Evolutionary conservation across 2,113 vertebrate genomes (phyloP), one percentile per base, ranked within the genome.

Genomic region (Fulica atra): DNA sequence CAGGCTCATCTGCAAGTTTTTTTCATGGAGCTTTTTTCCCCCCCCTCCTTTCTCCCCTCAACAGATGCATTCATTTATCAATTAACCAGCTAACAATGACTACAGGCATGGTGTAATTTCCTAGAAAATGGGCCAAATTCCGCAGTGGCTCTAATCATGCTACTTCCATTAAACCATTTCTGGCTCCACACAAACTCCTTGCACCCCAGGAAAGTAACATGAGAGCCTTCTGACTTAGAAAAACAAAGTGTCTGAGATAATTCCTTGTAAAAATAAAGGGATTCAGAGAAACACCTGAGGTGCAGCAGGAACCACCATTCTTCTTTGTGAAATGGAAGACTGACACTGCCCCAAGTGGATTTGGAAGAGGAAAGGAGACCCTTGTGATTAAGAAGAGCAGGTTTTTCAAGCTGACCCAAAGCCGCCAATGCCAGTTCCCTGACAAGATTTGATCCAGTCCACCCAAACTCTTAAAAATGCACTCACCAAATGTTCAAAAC

Each of bases 81-180:
- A 66, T 92, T 88, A 95, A 73, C 28, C 2, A 14, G 64, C 7
- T 72, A 65, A 46, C 81, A 59, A 54, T 21, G 60, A 83, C n/a
- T 2, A 2, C 71, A 89, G 81, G 46, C 84, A 80, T 50, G 68
- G 50, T 69, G 70, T 61, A 26, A 96, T 88, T 93, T 93, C 95
- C 81, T 86, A 73, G 40, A 81, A 89, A 94, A 92, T n/a, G 24
- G 80, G 60, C 68, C 79, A 89, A 89, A 94, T 74, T 90, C 89
- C 81, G 38, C 88, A 77, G 48, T 46, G 71, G 17, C 42, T 69
- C 65, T 17, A 36, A 76, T 66, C 78, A 87, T 9, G 35, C 68
- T 29, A 48, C 70, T 84, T 81, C 33, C 40, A 95, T 87, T 69
- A 91, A 94, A 57, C 19, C 24, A 23, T 61, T 53, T 66, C 77